Evolutionary conservation across 2,888 invertebrate species (phyloP).

Genomic region (Lasioglossum zephyrum): DNA sequence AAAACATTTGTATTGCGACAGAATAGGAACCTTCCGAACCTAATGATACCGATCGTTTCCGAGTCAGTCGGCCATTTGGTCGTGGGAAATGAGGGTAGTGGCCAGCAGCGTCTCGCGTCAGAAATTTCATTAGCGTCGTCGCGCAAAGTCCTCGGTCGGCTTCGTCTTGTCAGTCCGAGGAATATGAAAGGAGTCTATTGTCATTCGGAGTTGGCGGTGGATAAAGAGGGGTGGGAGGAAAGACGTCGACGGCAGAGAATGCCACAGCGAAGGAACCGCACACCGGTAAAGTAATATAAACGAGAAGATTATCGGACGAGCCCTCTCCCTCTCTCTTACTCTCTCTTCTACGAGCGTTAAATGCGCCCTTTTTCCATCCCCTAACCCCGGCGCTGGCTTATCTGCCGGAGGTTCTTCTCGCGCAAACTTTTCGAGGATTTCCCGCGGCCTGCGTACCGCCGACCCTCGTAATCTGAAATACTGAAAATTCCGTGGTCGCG

Average conservation of each 20-base stretch:
- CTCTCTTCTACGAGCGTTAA: constrained; percentile 59
- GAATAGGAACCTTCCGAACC: no score
- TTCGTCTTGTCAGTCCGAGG: constrained; percentile 56
- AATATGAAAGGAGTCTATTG: constrained; percentile 67
- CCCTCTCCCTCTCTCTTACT: constrained; percentile 28
- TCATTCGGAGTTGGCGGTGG: constrained; percentile 31
- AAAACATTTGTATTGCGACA: no score
- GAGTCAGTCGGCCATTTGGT: not conserved
- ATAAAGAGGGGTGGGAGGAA: not conserved
- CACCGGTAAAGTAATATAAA: constrained; percentile 74
- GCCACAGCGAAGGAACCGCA: constrained; percentile 38
- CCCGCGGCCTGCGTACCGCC: constrained; percentile 10
- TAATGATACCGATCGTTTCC: not conserved
- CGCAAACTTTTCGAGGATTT: constrained; percentile 54
- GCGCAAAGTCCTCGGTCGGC: constrained; percentile 47
- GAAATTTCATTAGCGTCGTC: constrained; percentile 69
- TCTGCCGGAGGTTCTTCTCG: constrained; percentile 48
- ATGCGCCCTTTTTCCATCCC: constrained; percentile 57
- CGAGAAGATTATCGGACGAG: constrained; percentile 75
- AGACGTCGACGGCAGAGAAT: constrained; percentile 24
- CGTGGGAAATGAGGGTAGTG: constrained; percentile 34
- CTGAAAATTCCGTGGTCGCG: constrained; percentile 34
- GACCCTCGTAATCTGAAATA: constrained; percentile 39
- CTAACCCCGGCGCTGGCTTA: constrained; percentile 46
- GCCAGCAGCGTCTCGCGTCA: constrained; percentile 34